These are phyloP conservation scores for Ageneiosus marmoratus DNA, from an alignment of 2,113 vertebrate species.

Conservation along the genomic window DNA sequence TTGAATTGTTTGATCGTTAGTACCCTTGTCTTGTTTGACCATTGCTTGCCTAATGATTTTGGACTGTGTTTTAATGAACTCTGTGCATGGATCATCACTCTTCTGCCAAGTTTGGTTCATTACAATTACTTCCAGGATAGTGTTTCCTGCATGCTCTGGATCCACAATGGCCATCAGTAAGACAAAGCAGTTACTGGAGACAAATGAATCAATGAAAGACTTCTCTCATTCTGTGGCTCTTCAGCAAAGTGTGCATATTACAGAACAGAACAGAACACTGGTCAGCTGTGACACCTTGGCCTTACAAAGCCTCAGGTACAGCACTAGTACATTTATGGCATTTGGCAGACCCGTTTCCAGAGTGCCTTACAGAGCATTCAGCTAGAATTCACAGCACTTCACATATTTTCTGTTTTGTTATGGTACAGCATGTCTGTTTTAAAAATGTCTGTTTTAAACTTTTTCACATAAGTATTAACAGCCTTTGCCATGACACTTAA, in stretches of 20 bases:
- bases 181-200: background rate
- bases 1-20: background rate
- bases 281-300: background rate
- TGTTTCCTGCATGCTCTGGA: background rate
- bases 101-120: background rate
- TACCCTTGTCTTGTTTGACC: background rate
- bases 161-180: background rate
- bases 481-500: no score
- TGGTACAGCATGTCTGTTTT: no score
- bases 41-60: background rate
- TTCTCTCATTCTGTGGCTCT: slow-evolving; percentile 5
- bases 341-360: no score
- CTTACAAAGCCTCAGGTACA: background rate
- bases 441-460: no score
- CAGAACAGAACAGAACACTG: background rate
- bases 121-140: background rate
- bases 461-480: no score
- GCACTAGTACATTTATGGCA: no score
- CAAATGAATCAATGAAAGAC: background rate
- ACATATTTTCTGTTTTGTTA: no score
- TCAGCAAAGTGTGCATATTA: background rate
- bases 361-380: no score
- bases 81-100: background rate
- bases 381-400: no score
- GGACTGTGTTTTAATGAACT: background rate